These are phyloP conservation scores for Cydia splendana DNA, from an alignment of 1,140 invertebrate genomes.

Conservation along the genomic window DNA sequence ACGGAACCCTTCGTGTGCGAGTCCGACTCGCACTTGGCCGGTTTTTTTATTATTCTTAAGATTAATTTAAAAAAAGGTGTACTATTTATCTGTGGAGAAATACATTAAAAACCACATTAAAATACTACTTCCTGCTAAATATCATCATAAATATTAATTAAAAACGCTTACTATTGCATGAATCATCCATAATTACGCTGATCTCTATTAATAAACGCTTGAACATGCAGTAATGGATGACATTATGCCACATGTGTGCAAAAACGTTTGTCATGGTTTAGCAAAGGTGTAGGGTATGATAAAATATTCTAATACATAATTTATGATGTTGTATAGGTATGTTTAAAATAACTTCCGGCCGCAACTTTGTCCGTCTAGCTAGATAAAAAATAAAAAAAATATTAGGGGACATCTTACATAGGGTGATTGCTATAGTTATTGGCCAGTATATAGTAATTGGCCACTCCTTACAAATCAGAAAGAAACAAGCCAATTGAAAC, in stretches of 20 bases:
- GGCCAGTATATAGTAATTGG: too few relatives aligned
- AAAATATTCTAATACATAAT: slow-evolving; percentile 7
- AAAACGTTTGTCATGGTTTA: neutral
- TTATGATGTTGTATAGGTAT: neutral
- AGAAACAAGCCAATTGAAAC: too few relatives aligned
- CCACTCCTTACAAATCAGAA: too few relatives aligned
- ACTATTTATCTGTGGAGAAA: neutral
- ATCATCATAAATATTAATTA: neutral
- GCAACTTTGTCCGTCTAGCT: too few relatives aligned
- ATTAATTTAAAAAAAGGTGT: neutral
- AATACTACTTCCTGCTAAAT: neutral
- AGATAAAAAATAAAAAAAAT: too few relatives aligned
- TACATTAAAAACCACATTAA: neutral
- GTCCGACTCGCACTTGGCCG: too few relatives aligned
- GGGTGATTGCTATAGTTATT: too few relatives aligned
- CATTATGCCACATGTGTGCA: neutral
- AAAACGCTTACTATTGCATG: neutral
- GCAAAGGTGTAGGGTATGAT: neutral
- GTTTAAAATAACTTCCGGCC: neutral
- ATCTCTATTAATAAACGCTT: neutral
- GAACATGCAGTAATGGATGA: neutral
- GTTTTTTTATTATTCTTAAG: neutral
- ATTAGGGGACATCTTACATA: too few relatives aligned
- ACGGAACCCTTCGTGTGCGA: too few relatives aligned
- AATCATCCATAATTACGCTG: neutral